These are phyloP conservation scores for Bibio marci DNA, from an alignment of 2,888 invertebrate species.

Conservation along the genomic window DNA sequence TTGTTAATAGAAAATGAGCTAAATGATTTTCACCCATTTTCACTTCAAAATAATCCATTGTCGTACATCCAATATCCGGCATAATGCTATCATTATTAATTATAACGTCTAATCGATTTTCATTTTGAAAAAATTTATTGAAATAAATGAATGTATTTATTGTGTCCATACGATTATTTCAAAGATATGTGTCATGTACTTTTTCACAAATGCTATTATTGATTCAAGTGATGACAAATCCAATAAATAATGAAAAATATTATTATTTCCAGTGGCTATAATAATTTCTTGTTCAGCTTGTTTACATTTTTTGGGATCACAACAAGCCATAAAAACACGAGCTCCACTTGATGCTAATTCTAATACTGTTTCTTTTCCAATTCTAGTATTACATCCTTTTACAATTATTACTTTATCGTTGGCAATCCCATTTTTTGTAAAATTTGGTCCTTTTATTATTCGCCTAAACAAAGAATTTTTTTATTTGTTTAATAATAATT, in stretches of 20 bases:
- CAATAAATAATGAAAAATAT: conserved; percentile 40
- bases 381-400: conserved; percentile 72
- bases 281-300: conserved; percentile 52
- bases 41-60: conserved; percentile 45
- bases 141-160: no score
- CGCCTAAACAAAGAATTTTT: no score
- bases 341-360: conserved; percentile 58
- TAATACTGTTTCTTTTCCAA: conserved; percentile 56
- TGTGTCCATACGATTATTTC: no score
- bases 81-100: conserved; percentile 59
- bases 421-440: conserved; percentile 29
- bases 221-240: conserved; percentile 36
- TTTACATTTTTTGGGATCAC: conserved; percentile 62
- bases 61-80: conserved; percentile 40
- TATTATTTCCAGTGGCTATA: conserved; percentile 53
- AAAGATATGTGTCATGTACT: conserved; percentile 16
- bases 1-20: conserved; percentile 42
- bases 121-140: conserved; percentile 26
- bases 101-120: conserved; percentile 40
- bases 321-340: conserved; percentile 73
- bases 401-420: conserved; percentile 47
- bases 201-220: conserved; percentile 39
- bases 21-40: conserved; percentile 50
- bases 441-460: no score
- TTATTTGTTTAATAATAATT: no score